A percentile compares a stretch with the other conserved stretches of the same genome.
Evolutionary conservation across 2,113 vertebrate species (phyloP).

Genomic region (Cynopterus brachyotis): DNA sequence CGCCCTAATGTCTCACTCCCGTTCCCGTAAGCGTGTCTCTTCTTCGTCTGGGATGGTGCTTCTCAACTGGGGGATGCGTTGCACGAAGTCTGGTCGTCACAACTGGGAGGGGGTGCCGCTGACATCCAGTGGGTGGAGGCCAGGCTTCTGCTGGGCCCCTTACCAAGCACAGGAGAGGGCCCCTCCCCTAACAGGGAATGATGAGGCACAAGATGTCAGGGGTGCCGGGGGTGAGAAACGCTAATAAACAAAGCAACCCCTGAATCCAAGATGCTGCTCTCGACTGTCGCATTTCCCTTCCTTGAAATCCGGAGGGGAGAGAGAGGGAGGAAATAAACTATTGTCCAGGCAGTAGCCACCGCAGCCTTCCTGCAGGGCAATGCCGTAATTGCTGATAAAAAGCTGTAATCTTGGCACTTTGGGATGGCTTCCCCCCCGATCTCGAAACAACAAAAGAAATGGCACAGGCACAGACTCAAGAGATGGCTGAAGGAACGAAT

Average conservation of each 20-base stretch:
- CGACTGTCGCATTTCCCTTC: neutral
- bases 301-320: neutral
- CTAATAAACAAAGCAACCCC: neutral
- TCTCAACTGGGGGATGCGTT: neutral
- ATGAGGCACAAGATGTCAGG: fast-evolving
- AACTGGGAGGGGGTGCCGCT: neutral
- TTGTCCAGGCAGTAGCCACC: fast-evolving
- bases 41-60: neutral
- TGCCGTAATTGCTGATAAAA: neutral
- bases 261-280: neutral
- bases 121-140: neutral
- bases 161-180: no score
- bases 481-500: neutral
- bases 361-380: neutral
- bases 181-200: neutral
- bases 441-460: neutral
- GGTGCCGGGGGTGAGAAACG: neutral
- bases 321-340: neutral
- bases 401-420: neutral
- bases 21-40: neutral
- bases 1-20: neutral
- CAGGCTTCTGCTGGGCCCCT: neutral
- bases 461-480: neutral
- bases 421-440: neutral
- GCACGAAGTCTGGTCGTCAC: neutral